phyloP scores from a whole-genome alignment of 1,140 invertebrate genomes.

The Anthonomus grandis region DNA sequence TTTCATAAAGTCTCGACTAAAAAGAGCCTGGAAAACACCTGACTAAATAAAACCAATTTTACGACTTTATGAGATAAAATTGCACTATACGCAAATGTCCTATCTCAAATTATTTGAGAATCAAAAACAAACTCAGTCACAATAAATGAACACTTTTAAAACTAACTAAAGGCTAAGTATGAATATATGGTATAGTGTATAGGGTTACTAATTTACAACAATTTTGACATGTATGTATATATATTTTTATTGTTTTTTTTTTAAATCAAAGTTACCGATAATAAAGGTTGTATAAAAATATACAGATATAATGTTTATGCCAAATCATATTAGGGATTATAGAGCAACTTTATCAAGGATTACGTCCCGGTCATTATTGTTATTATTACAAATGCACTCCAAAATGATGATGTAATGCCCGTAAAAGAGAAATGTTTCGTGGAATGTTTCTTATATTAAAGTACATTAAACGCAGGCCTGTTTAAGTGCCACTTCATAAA shows the following conservation, averaged over 20 bases:
- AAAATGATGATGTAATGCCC: conserved; percentile 9
- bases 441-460: conserved; percentile 22
- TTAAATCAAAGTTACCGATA: neutral
- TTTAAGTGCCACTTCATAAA: too few relatives aligned
- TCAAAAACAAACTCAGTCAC: too few relatives aligned
- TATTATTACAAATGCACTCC: neutral
- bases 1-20: neutral
- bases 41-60: too few relatives aligned
- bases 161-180: too few relatives aligned
- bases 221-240: neutral
- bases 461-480: neutral
- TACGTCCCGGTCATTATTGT: neutral
- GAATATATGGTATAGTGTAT: too few relatives aligned
- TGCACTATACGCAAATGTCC: too few relatives aligned
- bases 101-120: too few relatives aligned
- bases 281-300: neutral
- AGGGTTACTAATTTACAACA: neutral
- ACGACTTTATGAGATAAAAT: too few relatives aligned
- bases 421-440: conserved; percentile 17
- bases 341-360: neutral
- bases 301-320: neutral
- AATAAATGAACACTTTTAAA: too few relatives aligned
- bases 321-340: neutral
- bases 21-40: neutral
- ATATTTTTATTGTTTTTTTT: neutral